Base-by-base conservation (phyloP, 92 coral and sea anemone genomes). In the Zoanthus sociatus region DNA sequence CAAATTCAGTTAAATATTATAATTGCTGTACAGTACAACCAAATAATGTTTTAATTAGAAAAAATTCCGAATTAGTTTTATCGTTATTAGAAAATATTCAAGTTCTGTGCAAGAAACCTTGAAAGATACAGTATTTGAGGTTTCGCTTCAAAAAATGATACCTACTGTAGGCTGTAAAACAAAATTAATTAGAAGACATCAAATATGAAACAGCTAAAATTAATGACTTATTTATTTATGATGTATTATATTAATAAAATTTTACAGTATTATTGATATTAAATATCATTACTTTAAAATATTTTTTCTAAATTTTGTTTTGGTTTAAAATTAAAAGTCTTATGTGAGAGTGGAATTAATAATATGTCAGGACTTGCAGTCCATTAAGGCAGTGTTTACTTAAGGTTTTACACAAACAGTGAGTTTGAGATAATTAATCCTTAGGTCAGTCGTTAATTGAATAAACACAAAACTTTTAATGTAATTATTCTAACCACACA, bases 301-400 rank as follows among this genome's bases (percentile, higher is more conserved):
- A 18, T 58, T 58, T 58, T 58, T 6, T 58, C n/a, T 13, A 58
- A 14, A 58, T 54, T 54, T 54, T 54, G 60, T 13, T 12, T 73
- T 9, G 9, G 45, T 13, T 6, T 0, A 4, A 37, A 14, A 75
- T 45, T 9, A n/a, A 13, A n/a, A 2, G 42, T 45, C 12, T n/a
- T 6, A 48, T 51, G 18, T 17, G 9, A 48, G 3, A n/a, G 14
- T 75, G 20, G 20, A 9, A 53, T 17, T 44, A 17, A 70, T 5
- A 31, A 63, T 7, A 63, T 16, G 32, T 0, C n/a, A 61, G 15
- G 47, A 33, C 54, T 42, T 61, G 17, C 54, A 33, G 30, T 58
- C 61, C 46, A 20, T 69, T 78, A 37, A 32, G 83, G 17, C 17
- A 78, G 7, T 66, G 74, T 81, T 81, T 54, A 81, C 74, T 46